Evolutionary conservation across 2,888 invertebrate species (phyloP), one percentile per base, ranked within the genome.

Genomic region (Torymus texanus): DNA sequence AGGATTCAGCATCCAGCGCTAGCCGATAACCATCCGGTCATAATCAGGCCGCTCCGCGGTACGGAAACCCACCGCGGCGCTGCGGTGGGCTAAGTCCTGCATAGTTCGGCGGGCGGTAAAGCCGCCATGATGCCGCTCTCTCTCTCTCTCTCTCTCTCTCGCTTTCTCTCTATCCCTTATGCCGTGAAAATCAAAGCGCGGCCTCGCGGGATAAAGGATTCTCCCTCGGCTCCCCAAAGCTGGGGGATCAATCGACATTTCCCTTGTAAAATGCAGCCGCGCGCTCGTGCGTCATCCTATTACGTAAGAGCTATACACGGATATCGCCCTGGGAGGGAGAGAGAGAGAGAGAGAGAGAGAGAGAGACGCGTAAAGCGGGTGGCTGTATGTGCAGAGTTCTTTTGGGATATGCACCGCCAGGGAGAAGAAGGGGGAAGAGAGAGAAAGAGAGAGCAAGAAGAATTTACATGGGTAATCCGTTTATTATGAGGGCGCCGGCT

Each of bases 21-120:
- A 41, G 41, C 18, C 63, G 55, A 78, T 73, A 78, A 73, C 76
- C 82, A 67, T 76, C 80, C 81, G 79, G 79, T 83, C 76, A 75
- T 83, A 81, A 84, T 84, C 83, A 83, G 65, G 59, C 58, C 55
- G 63, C 50, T 41, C 41, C 41, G 41, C 8, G 41, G 41, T 41
- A 75, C 61, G 55, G 75, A 79, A 76, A 63, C 83, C 58, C 24
- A 13, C 41, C 8, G 41, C 41, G 41, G 41, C 18, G 58, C 58
- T 56, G 73, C 56, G 78, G 72, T 79, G 75, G 70, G 81, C 58
- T 78, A 78, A 83, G 76, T 79, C 53, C 70, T 68, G 77, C 66
- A 83, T 78, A 82, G 79, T 80, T 83, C 77, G 41, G 13, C 74
- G 51, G 56, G 62, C 16, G 14, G 29, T 55, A 72, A 66, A 61